phyloP scores from a whole-genome alignment of 2,797 vertebrate species.

The Gallirallus australis region DNA sequence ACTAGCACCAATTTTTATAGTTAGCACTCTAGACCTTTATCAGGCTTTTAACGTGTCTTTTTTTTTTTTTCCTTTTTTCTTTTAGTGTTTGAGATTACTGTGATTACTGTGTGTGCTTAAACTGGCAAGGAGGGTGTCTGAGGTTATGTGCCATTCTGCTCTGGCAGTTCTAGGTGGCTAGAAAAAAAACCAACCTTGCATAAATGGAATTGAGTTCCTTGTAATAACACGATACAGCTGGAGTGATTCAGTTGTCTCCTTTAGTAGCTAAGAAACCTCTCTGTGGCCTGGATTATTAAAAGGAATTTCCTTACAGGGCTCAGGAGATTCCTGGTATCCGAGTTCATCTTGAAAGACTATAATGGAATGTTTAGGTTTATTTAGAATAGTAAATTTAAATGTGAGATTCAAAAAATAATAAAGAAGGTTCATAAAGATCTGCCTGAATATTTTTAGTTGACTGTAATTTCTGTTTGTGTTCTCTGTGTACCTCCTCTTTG shows the following conservation, averaged over 20 bases:
- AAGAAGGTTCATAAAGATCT: not conserved
- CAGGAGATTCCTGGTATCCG: slow-evolving; percentile 47
- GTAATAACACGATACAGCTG: slow-evolving; percentile 2
- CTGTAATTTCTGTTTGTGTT: not conserved
- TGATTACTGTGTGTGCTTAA: not conserved
- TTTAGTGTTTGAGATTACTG: not conserved
- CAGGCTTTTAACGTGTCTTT: not conserved
- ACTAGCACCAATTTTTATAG: not conserved
- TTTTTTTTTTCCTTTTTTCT: not conserved
- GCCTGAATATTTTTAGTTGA: not conserved
- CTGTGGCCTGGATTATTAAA: slow-evolving; percentile 38
- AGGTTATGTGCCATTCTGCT: not conserved
- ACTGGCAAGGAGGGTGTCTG: not conserved
- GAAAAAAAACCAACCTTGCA: not conserved
- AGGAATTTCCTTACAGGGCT: slow-evolving; percentile 55
- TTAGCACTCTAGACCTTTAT: not conserved
- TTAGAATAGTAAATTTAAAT: not conserved
- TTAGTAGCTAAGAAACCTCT: slow-evolving; percentile 16
- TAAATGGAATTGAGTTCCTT: not conserved
- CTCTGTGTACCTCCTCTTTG: not conserved
- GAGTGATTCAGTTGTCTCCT: not conserved
- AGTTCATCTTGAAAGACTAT: not conserved
- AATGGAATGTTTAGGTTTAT: slow-evolving; percentile 7
- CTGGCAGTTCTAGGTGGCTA: not conserved
- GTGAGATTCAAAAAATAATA: not conserved